Conservation (phyloP, 2,113 vertebrate genomes). For the Sinocyclocheilus grahami region DNA sequence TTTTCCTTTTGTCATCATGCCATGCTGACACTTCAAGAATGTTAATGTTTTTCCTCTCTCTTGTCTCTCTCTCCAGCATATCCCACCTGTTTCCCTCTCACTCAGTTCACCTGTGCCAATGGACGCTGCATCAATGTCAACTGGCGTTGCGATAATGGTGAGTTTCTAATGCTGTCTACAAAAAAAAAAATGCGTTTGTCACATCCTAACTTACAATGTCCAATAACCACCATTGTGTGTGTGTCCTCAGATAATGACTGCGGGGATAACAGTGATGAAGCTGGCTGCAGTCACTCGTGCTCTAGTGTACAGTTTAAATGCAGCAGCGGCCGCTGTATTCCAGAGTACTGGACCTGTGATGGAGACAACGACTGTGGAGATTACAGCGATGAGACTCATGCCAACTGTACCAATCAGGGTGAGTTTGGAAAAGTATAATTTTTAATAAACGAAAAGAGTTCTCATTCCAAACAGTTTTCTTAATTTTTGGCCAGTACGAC, state of each 20-base stretch:
- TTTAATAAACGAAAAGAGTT: neutral
- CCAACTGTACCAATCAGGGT: constrained; percentile 98
- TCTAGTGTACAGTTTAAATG: constrained; percentile 98
- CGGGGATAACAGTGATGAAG: constrained; percentile 94
- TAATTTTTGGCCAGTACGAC: neutral
- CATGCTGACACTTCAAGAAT: neutral
- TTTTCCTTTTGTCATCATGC: neutral
- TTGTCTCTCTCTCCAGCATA: constrained; percentile 77
- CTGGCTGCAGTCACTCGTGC: constrained; percentile 95
- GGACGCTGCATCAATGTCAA: constrained; percentile 97
- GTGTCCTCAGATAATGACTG: constrained; percentile 89
- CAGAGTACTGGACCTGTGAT: constrained; percentile 95
- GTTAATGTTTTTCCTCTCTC: neutral
- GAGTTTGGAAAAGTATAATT: constrained; percentile 52
- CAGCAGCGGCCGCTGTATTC: constrained; percentile 96
- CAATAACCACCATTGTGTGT: neutral
- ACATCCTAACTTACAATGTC: neutral
- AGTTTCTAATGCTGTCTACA: constrained; percentile 51
- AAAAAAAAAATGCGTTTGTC: no score
- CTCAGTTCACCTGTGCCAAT: constrained; percentile 96
- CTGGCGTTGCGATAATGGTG: constrained; percentile 97
- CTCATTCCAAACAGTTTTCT: neutral
- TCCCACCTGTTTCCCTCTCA: constrained; percentile 96
- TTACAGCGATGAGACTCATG: constrained; percentile 94
- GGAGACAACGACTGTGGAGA: constrained; percentile 96